Conservation (phyloP, 1,140 invertebrate genomes). For the Scaptomyza montana region DNA sequence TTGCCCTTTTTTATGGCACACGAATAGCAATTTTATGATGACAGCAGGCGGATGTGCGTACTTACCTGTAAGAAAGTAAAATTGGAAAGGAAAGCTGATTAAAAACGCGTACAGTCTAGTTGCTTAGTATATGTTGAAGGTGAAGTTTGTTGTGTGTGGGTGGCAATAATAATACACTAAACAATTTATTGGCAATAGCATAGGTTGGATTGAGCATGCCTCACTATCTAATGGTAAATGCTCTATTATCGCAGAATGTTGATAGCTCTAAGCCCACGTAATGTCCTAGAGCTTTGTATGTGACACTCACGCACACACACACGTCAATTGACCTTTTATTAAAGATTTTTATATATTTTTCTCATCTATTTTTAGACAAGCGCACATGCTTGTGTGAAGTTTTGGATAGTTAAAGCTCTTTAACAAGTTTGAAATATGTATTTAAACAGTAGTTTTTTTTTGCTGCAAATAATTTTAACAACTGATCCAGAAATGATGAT, state of each 20-base stretch:
- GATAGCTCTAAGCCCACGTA: conserved; percentile 41
- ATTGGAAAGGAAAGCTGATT: conserved; percentile 73
- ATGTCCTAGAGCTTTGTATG: conserved; percentile 2
- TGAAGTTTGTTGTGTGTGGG: conserved; percentile 5
- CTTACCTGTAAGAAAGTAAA: conserved; percentile 77
- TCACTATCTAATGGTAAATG: conserved; percentile 69
- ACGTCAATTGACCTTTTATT: conserved; percentile 9
- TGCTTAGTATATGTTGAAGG: neutral
- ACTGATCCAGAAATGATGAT: too few species aligned
- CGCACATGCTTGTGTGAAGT: neutral
- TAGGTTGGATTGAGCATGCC: conserved; percentile 57
- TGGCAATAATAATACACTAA: conserved; percentile 60
- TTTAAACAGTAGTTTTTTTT: too few species aligned
- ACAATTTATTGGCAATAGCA: conserved; percentile 69
- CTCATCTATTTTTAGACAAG: neutral
- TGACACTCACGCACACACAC: neutral
- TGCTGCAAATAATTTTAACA: too few species aligned
- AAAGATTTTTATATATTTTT: conserved; percentile 7
- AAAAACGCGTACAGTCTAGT: conserved; percentile 46
- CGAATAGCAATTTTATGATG: conserved; percentile 75
- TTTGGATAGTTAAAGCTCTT: too few species aligned
- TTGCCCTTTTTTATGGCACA: conserved; percentile 43
- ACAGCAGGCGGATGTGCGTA: conserved; percentile 68
- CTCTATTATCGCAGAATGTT: conserved; percentile 52
- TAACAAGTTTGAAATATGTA: too few species aligned